A percentile compares a stretch with the other conserved stretches of the same genome.
These are phyloP conservation scores for Tenthredo scrophulariae DNA, from an alignment of 2,888 invertebrate genomes.

Conservation along the genomic window DNA sequence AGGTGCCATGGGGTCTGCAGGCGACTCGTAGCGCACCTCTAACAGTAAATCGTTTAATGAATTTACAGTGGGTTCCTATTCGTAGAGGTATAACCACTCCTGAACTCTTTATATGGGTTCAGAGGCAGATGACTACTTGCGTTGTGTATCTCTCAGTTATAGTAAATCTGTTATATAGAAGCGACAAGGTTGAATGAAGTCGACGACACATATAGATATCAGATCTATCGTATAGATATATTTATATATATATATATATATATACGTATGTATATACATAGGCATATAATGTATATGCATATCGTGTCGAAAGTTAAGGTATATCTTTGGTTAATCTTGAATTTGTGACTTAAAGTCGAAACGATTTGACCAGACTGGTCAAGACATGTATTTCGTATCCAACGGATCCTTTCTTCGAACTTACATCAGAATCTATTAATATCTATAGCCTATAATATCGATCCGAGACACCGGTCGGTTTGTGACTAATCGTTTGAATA, in stretches of 20 bases:
- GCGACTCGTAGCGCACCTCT: constrained; percentile 2
- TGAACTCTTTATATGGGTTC: constrained; percentile 36
- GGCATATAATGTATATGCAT: background rate
- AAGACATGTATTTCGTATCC: constrained; percentile 32
- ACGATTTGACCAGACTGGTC: constrained; percentile 30
- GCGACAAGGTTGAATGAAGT: constrained; percentile 25
- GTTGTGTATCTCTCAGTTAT: background rate
- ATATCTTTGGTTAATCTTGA: constrained; percentile 45
- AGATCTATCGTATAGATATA: background rate
- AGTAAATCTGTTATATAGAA: background rate
- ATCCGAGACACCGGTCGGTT: constrained; percentile 44
- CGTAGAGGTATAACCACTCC: constrained; percentile 13
- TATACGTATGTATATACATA: background rate
- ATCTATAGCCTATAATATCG: constrained; percentile 51
- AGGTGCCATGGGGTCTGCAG: constrained; percentile 35
- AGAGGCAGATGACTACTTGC: constrained; percentile 17
- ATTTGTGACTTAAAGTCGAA: constrained; percentile 35
- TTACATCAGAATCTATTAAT: constrained; percentile 54
- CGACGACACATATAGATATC: background rate
- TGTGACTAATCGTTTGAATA: constrained; percentile 52
- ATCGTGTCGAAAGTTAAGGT: constrained; percentile 19
- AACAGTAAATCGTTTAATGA: constrained; percentile 50
- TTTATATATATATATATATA: background rate
- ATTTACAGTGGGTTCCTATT: constrained; percentile 33
- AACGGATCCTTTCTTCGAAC: constrained; percentile 21